Evolutionary conservation across 2,797 vertebrate species (phyloP), one percentile per base, ranked within the genome.

Genomic region (Mormyrops boulengeri): DNA sequence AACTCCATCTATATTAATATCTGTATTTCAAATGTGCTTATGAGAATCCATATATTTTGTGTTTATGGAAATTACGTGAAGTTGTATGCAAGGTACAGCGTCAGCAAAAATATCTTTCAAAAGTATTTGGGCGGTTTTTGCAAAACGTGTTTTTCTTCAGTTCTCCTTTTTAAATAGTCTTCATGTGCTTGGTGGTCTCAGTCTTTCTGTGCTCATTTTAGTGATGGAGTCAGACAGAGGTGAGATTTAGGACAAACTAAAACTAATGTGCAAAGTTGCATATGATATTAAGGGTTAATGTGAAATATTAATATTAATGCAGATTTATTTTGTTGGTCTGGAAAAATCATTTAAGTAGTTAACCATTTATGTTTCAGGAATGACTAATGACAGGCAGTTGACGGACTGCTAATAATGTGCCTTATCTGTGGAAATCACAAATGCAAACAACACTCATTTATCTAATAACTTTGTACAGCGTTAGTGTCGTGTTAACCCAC

Each of bases 61-160:
- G 52, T 73, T 73, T 87, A 66, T 89, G 55, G 38, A 89, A 69
- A 17, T 89, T 38, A 26, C 41, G 69, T 57, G 85, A 87, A n/a
- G 34, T 53, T 84, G 34, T 22, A 55, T 50, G 47, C 87, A 47
- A 50, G 38, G 30, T 19, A 88, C 8, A 55, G 26, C 11, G 30
- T 89, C 66, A 55, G 30, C 19, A 53, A 34, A 30, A 73, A 88
- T 2, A 73, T 49, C 11, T 66, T 49, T 30, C 1, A 9, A 88
- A 66, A 88, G 22, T 66, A 88, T 69, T 49, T 88, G 41, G 38
- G 38, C 41, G 44, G 87, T 38, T 44, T 62, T 88, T 88, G 9
- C 11, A 22, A 17, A 22, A n/a, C 1, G 17, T 5, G 19, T 19
- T 1, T 22, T 44, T 41, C 66, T 55, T 50, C n/a, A 38, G 2